These are phyloP conservation scores for Remorina albescens DNA, from an alignment of 2,797 vertebrate species.

Conservation along the genomic window DNA sequence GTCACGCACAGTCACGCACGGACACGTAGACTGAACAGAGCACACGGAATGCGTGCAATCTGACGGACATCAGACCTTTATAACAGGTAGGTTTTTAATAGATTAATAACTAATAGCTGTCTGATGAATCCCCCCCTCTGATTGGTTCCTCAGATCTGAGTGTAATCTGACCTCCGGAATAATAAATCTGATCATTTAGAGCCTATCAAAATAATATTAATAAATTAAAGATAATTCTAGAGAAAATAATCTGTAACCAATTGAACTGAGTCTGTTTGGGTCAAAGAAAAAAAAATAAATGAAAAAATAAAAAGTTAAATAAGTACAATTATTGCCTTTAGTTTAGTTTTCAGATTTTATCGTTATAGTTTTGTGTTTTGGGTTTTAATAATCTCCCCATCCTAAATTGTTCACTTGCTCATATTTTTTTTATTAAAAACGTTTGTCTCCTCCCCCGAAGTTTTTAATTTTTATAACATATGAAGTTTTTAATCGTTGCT, in stretches of 20 bases:
- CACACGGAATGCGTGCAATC: constrained; percentile 61
- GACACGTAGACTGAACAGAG: constrained; percentile 42
- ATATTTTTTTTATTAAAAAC: background rate
- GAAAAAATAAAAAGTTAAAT: too few relatives aligned
- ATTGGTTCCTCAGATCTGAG: background rate
- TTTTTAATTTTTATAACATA: background rate
- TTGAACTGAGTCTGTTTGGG: background rate
- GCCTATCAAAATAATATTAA: background rate
- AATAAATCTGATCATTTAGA: background rate
- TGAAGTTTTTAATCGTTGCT: background rate
- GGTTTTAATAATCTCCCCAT: too few relatives aligned
- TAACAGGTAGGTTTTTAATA: constrained; percentile 60
- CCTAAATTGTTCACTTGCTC: background rate
- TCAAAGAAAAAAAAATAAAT: background rate
- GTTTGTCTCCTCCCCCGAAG: background rate
- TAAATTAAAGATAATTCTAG: too few relatives aligned
- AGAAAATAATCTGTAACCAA: too few relatives aligned
- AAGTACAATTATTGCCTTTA: background rate
- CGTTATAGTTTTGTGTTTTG: background rate
- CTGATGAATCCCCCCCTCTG: background rate
- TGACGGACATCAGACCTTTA: constrained; percentile 55
- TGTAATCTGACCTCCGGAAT: background rate
- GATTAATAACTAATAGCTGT: constrained; percentile 1
- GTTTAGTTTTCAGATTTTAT: background rate
- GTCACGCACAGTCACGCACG: constrained; percentile 55